phyloP scores from a whole-genome alignment of 2,888 invertebrate genomes.

The Himalopsyche tibetana region DNA sequence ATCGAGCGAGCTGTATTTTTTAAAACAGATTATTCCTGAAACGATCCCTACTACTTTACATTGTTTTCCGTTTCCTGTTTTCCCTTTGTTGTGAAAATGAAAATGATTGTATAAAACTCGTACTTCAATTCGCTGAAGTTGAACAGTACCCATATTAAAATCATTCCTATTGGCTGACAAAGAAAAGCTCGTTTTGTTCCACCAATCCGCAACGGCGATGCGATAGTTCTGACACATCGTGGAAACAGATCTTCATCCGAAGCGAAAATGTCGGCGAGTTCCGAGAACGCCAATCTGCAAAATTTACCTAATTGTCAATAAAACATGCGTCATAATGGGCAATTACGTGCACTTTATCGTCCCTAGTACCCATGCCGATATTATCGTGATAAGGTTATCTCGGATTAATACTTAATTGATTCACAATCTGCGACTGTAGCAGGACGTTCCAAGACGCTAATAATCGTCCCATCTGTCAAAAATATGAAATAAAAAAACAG shows the following conservation, averaged over 20 bases:
- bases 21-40: not conserved
- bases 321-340: slow-evolving; percentile 24
- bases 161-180: not conserved
- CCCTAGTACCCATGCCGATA: not conserved
- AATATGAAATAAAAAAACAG: slow-evolving; percentile 51
- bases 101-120: not conserved
- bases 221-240: not conserved
- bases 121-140: not conserved
- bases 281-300: not conserved
- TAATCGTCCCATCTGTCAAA: slow-evolving; percentile 57
- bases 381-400: slow-evolving; percentile 46
- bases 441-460: slow-evolving; percentile 43
- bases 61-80: slow-evolving; percentile 35
- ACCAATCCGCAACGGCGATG: not conserved
- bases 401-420: slow-evolving; percentile 20
- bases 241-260: not conserved
- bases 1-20: too few species aligned
- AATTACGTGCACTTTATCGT: slow-evolving; percentile 16
- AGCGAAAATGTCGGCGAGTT: slow-evolving; percentile 48
- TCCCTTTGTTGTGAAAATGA: slow-evolving; percentile 43
- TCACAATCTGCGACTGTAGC: slow-evolving; percentile 31
- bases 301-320: slow-evolving; percentile 52
- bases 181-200: not conserved
- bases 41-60: not conserved
- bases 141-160: not conserved